Evolutionary conservation across 2,888 invertebrate genomes (phyloP).

Genomic region (Argynnis bischoffii): DNA sequence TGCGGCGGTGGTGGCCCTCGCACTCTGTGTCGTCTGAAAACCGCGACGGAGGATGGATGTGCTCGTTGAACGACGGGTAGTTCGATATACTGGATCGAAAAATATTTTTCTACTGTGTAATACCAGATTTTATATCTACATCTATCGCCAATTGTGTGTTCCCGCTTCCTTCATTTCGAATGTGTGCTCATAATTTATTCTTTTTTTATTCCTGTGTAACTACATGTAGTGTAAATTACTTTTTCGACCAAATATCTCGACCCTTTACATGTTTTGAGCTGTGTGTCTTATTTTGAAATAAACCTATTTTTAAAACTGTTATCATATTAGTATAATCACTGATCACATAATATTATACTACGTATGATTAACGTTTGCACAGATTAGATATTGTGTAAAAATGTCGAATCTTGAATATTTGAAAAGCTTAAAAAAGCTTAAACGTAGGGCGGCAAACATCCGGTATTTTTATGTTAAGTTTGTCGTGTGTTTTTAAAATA

Average conservation of each 20-base stretch:
- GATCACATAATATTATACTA: too few relatives aligned
- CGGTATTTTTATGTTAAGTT: neutral
- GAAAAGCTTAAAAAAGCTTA: too few relatives aligned
- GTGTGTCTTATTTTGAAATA: slow-evolving; percentile 16
- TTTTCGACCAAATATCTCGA: slow-evolving; percentile 32
- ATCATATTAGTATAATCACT: too few relatives aligned
- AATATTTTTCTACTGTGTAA: slow-evolving; percentile 44
- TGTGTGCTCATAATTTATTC: slow-evolving; percentile 27
- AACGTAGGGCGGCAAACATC: too few relatives aligned
- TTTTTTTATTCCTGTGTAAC: slow-evolving; percentile 3
- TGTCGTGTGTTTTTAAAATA: neutral
- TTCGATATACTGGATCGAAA: slow-evolving; percentile 86
- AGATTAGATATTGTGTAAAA: too few relatives aligned
- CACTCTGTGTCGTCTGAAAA: slow-evolving; percentile 90
- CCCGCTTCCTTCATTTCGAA: slow-evolving; percentile 16
- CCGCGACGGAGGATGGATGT: slow-evolving; percentile 92
- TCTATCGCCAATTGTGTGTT: slow-evolving; percentile 35
- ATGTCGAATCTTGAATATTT: too few relatives aligned
- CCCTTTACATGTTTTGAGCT: slow-evolving; percentile 18
- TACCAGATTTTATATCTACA: slow-evolving; percentile 36
- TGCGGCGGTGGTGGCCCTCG: slow-evolving; percentile 76
- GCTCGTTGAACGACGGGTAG: slow-evolving; percentile 90
- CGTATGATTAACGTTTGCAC: too few relatives aligned
- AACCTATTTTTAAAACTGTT: slow-evolving; percentile 17
- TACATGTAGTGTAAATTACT: slow-evolving; percentile 22